Conservation (phyloP, 2,888 invertebrate species). For the Megastigmus dorsalis region DNA sequence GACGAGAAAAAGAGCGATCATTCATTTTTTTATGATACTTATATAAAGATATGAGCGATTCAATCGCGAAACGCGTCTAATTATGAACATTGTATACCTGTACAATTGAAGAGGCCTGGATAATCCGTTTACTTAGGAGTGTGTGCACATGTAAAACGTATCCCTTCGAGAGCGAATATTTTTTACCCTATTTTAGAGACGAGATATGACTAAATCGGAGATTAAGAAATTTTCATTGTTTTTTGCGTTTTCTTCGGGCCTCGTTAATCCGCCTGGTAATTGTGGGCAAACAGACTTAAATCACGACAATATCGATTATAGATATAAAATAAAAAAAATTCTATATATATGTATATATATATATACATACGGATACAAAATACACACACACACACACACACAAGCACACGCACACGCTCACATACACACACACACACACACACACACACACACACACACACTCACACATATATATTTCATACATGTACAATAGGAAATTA, state of each 20-base stretch:
- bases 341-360: constrained; percentile 52
- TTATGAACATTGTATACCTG: constrained; percentile 8
- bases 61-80: background rate
- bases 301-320: constrained; percentile 69
- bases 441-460: constrained; percentile 41
- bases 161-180: constrained; percentile 18
- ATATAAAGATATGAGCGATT: background rate
- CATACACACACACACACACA: constrained; percentile 41
- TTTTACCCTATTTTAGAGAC: constrained; percentile 32
- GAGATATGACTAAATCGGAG: constrained; percentile 11
- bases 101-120: constrained; percentile 19
- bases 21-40: constrained; percentile 18
- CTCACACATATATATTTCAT: constrained; percentile 52
- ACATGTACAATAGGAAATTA: constrained; percentile 51
- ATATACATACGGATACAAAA: constrained; percentile 50
- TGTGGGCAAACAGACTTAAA: constrained; percentile 58
- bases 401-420: constrained; percentile 51
- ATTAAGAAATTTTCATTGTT: constrained; percentile 14
- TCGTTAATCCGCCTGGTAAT: constrained; percentile 45
- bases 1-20: background rate
- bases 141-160: background rate
- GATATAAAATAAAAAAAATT: constrained; percentile 57
- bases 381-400: constrained; percentile 41
- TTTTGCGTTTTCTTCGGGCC: constrained; percentile 40
- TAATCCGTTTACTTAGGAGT: background rate